Conservation (phyloP, 92 coral and sea anemone genomes). For the Zoanthus sansibaricus region DNA sequence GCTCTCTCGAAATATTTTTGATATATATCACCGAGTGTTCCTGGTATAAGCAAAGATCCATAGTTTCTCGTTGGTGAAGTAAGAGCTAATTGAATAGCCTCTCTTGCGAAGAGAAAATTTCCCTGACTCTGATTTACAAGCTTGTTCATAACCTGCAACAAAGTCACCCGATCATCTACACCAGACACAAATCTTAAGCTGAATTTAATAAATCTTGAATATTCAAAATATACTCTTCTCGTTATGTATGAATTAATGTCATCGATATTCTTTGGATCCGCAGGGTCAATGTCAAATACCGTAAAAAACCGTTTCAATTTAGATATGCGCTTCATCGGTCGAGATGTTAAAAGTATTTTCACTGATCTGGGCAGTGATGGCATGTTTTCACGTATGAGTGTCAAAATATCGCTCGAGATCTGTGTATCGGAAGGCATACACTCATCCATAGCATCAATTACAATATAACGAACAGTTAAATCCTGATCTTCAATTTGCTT, state of each 20-base stretch:
- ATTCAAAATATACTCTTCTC: conserved; percentile 22
- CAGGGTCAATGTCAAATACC: conserved; percentile 33
- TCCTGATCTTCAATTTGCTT: conserved; percentile 4
- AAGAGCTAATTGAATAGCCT: conserved; percentile 19
- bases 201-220: conserved; percentile 5
- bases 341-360: conserved; percentile 52
- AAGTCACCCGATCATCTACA: conserved; percentile 10
- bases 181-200: conserved; percentile 15
- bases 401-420: conserved; percentile 20
- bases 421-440: conserved; percentile 37
- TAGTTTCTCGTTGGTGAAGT: background rate
- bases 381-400: conserved; percentile 28
- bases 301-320: background rate
- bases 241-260: conserved; percentile 54
- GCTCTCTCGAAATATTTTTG: conserved; percentile 32
- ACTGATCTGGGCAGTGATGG: conserved; percentile 40
- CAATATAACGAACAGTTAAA: conserved; percentile 19
- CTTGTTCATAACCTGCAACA: conserved; percentile 11
- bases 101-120: conserved; percentile 57
- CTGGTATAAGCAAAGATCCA: conserved; percentile 38
- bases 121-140: conserved; percentile 50
- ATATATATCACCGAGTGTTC: conserved; percentile 50
- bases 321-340: conserved; percentile 29
- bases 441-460: conserved; percentile 60
- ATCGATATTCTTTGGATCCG: conserved; percentile 47